Evolutionary conservation across 2,113 vertebrate species (phyloP), one percentile per base, ranked within the genome.

Genomic region (Larimichthys polyactis): DNA sequence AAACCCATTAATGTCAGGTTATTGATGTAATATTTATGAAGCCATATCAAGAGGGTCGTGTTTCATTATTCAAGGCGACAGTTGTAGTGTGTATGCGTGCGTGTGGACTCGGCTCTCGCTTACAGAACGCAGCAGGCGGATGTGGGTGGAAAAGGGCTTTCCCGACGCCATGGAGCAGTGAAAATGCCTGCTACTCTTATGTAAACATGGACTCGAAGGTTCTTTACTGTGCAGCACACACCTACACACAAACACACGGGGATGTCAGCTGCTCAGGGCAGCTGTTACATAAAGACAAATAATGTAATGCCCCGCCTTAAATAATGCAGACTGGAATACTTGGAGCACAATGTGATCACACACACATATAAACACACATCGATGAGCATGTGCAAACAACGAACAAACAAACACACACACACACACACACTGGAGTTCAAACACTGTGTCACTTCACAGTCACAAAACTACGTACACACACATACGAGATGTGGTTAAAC

Each of bases 11-110:
- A 91, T 85, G 85, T 93, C 87, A 92, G 70, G 93, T 93, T 94
- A 94, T 94, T 89, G 86, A 94, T 95, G 91, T 87, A 94, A 94
- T 94, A 95, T 95, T 95, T 91, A 95, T 94, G 74, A 93, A 94
- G 94, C 86, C 91, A 92, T 90, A 93, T 93, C 89, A 91, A 90
- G 79, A 91, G 89, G 84, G 75, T 90, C 69, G 77, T 78, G 89
- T 93, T 93, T 90, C 93, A 94, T 95, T 95, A 95, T 95, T 95
- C 90, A 94, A 85, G 73, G 78, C 55, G 19, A 71, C 63, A 72
- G 67, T 72, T 72, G 49, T 72, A 52, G 49, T 57, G 27, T 29
- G 44, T 43, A 15, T 69, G 54, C 49, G 69, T 66, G 44, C 66
- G 75, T 60, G 78, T 81, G 66, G 71, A 84, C 76, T 82, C 36